These are phyloP conservation scores for Hydrolagus colliei DNA, from an alignment of 2,797 vertebrate species.

Conservation along the genomic window DNA sequence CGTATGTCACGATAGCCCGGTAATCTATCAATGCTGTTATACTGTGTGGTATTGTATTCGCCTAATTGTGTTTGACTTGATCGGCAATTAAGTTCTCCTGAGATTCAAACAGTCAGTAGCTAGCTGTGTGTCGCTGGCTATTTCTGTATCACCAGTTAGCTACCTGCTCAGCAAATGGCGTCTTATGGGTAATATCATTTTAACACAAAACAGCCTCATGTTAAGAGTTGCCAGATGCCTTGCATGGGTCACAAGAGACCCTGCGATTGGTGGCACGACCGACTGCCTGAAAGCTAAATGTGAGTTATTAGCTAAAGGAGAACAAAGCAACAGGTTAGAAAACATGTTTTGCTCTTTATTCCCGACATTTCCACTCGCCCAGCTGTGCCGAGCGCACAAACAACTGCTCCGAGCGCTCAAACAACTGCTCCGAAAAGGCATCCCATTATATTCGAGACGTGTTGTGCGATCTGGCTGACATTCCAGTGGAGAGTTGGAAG, in stretches of 20 bases:
- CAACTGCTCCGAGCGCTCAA: neutral
- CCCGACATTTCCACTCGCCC: neutral
- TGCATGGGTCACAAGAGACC: neutral
- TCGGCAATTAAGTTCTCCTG: constrained; percentile 8
- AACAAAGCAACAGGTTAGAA: neutral
- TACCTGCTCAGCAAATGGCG: neutral
- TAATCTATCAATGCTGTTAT: constrained; percentile 9
- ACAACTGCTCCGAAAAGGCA: constrained; percentile 6
- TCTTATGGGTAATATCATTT: neutral
- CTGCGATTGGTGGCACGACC: neutral
- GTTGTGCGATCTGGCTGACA: too few relatives aligned
- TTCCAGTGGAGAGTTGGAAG: too few relatives aligned
- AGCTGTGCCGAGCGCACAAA: neutral
- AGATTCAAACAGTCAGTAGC: neutral
- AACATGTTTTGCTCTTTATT: constrained; percentile 16
- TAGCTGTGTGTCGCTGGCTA: neutral
- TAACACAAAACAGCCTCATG: constrained; percentile 16
- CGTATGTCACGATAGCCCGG: neutral
- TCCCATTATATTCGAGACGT: neutral
- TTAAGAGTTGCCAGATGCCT: constrained; percentile 22
- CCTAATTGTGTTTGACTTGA: constrained; percentile 9
- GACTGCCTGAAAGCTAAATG: neutral
- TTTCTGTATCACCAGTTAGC: neutral
- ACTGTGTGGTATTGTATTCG: neutral
- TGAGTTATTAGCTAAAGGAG: neutral